Base-by-base conservation (phyloP, 2,113 vertebrate genomes). In the Lophius piscatorius region DNA sequence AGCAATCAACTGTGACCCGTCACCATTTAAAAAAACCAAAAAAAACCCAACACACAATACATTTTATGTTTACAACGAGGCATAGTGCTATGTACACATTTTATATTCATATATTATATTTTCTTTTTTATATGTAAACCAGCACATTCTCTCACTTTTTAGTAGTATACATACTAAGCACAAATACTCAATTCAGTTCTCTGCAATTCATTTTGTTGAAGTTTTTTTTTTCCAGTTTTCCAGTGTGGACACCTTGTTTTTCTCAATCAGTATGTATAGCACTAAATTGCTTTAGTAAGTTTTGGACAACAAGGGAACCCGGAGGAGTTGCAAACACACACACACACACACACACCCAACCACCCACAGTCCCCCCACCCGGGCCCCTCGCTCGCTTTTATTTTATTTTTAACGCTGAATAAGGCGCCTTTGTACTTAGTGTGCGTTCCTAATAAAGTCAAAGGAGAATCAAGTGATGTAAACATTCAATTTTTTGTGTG, bases 31-130 rank as follows among this genome's bases (percentile, higher is more conserved):
- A 22, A 48, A 13, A 58, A 60, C 82, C 78, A 82, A 18, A 61
- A 47, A 57, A 56, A 18, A 34, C 44, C 58, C 82, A 81, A 84
- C 84, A 83, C 80, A 83, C 85, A 70, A 55, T 70, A 89, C 78
- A 87, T 77, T 78, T 88, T 77, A 86, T 86, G 87, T 89, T 90
- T 87, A 91, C 86, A 87, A 78, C 80, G 85, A 91, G 82, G 89
- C 89, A 90, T 87, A 89, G 90, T 91, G 87, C 90, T 91, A 92
- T 91, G 61, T 90, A 92, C 89, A 92, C 81, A 87, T 85, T 88
- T 90, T 85, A 90, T 86, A 82, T 84, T 79, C 79, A 82, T 90
- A 89, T 87, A 82, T 83, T 83, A 76, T 85, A 78, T 74, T 70
- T 64, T 75, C 57, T 77, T 85, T 87, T 82, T 79, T 60, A 86